Base-by-base conservation (phyloP, 30 jellyfish, hydroid and myxozoan genomes). In the Nemopilema nomurai region DNA sequence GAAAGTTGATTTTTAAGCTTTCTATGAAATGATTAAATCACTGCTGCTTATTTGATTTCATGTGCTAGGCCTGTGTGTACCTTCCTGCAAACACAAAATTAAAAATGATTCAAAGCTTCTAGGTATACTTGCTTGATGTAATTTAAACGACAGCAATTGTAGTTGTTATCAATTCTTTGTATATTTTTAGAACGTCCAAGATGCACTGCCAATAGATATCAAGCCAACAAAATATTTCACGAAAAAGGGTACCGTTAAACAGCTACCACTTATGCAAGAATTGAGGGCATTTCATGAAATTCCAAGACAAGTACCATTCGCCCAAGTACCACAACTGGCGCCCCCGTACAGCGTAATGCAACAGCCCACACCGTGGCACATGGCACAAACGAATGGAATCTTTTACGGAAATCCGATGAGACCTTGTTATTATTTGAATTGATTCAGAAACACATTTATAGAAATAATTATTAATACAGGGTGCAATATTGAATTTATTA, bases 181-280 rank as follows among this genome's bases (percentile, higher is more conserved):
- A 3, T 41, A 41, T 41, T 41, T 13, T 21, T 50, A 79, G 89
- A 79, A 79, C 76, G 65, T 79, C 16, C 89, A 79, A 66, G 89
- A 79, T 20, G 26, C 73, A 19, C 28, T 79, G 51, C 89, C 89
- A 17, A 7, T 80, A 22, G 79, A 79, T 49, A 52, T 79, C 29
- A 79, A 67, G 31, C 89, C 89, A 19, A 79, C 89, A 8, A 79
- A 79, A 51, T 79, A 79, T 49, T 79, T 79, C 76, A 79, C 89
- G 23, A 79, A 79, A 65, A 79, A 79, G 65, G 89, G 89, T 0
- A 31, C 89, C 19, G 89, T 79, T 23, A 67, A 66, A 65, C 80
- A 79, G 32, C 67, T 79, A 20, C 68, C 80, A 49, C 28, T 33
- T 19, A 67, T 79, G 50, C 67, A 67, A 51, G 74, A 53, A n/a